Evolutionary conservation across 2,113 vertebrate genomes (phyloP), one percentile per base, ranked within the genome.

Genomic region (Gymnarchus niloticus): DNA sequence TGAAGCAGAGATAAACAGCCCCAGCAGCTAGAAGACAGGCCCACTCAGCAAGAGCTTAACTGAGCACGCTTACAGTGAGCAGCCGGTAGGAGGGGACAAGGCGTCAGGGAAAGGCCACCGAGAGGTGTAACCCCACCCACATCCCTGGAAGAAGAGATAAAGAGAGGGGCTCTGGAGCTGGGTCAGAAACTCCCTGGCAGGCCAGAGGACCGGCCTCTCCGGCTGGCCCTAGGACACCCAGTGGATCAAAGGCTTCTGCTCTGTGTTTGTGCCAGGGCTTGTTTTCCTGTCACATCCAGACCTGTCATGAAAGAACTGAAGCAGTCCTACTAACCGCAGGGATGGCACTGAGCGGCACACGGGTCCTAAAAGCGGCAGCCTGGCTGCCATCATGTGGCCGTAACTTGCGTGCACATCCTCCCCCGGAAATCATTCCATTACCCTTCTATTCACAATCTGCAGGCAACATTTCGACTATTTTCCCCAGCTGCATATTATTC

Each of bases 141-240:
- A 93, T 93, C 93, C 91, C 93, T 94, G 93, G 84, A 83, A 90
- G 93, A 41, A 86, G 90, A 90, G 94, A 95, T 95, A 94, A 95
- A 92, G 88, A 41, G 37, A 14, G 81, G 52, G 2, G 52, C 25
- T 52, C 61, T 85, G 51, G 84, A 73, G 44, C 41, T 4, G 17
- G 59, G 59, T 19, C 83, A 84, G 83, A 61, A 12, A 3, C 12
- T 48, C 83, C 57, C 94, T 93, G 94, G 93, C 91, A 88, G 92
- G 93, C 93, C 94, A 89, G 89, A 91, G 84, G 91, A 81, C 84
- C 78, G 89, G 91, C 90, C 93, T 92, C 93, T 91, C 91, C 89
- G 85, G 89, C 92, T 92, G 56, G 12, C 92, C 90, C 91, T 69
- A 83, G 92, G 91, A 88, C 91, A 88, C 88, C 48, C 91, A 91